Evolutionary conservation across 2,797 vertebrate species (phyloP).

Genomic region (Semaprochilodus insignis): DNA sequence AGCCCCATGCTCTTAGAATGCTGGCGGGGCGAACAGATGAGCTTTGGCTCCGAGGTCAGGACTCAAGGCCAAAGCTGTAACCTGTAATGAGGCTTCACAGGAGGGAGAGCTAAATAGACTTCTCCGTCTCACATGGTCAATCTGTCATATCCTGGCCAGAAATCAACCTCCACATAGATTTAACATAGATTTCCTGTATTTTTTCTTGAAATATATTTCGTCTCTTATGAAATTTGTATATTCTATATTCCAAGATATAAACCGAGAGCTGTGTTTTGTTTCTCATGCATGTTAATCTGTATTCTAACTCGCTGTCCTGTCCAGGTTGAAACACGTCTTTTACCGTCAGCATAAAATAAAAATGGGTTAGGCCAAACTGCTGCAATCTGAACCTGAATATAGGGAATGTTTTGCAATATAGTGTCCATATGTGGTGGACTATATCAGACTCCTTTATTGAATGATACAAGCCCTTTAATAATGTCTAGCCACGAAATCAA

Average conservation of each 20-base stretch:
- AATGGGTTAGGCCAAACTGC: too few relatives aligned
- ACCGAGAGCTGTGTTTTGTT: too few relatives aligned
- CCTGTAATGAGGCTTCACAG: slow-evolving; percentile 64
- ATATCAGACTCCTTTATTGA: too few relatives aligned
- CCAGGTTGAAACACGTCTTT: too few relatives aligned
- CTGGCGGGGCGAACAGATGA: slow-evolving; percentile 61
- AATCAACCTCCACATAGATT: slow-evolving; percentile 20
- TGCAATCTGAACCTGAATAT: too few relatives aligned
- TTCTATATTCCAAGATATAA: not conserved
- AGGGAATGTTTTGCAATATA: too few relatives aligned
- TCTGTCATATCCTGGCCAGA: slow-evolving; percentile 19
- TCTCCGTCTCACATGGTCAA: slow-evolving; percentile 5
- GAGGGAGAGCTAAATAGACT: slow-evolving; percentile 1
- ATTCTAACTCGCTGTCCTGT: too few relatives aligned
- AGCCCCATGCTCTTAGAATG: slow-evolving; percentile 21
- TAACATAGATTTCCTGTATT: not conserved
- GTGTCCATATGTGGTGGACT: too few relatives aligned
- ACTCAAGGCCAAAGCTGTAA: slow-evolving; percentile 66
- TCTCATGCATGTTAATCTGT: too few relatives aligned
- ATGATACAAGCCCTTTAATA: too few relatives aligned
- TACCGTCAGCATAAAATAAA: too few relatives aligned
- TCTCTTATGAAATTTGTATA: not conserved
- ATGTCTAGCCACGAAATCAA: too few relatives aligned
- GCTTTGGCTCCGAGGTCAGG: slow-evolving; percentile 68
- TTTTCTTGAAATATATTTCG: not conserved